Evolutionary conservation across 2,888 invertebrate genomes (phyloP).

Genomic region (Siphlonurus alternatus): DNA sequence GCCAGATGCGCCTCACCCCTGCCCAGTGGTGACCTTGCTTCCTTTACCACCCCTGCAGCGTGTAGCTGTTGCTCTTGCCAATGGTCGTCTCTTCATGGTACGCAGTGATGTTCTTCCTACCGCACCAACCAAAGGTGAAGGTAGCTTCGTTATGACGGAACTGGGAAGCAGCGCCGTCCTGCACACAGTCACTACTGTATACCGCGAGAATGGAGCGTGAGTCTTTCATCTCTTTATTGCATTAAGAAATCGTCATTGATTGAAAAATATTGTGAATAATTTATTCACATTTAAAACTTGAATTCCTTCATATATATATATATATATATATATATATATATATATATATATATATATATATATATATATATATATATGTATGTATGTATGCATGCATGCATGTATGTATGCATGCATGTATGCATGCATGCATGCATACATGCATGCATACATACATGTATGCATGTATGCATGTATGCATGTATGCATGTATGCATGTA

Average conservation of each 20-base stretch:
- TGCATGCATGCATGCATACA: too few relatives aligned
- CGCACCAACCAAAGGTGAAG: slow-evolving; percentile 47
- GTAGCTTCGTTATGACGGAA: slow-evolving; percentile 61
- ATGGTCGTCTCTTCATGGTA: slow-evolving; percentile 59
- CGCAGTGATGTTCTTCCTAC: slow-evolving; percentile 40
- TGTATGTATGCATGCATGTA: too few relatives aligned
- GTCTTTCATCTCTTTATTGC: too few relatives aligned
- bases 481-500: too few relatives aligned
- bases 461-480: too few relatives aligned
- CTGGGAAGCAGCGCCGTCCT: slow-evolving; percentile 51
- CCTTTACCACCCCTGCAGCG: slow-evolving; percentile 46
- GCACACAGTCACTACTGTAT: slow-evolving; percentile 46
- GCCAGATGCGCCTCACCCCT: slow-evolving; percentile 35
- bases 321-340: neutral
- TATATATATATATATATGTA: too few relatives aligned
- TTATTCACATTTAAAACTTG: too few relatives aligned
- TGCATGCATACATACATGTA: too few relatives aligned
- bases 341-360: too few relatives aligned
- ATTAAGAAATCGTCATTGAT: too few relatives aligned
- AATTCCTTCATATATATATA: neutral
- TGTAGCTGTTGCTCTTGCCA: slow-evolving; percentile 66
- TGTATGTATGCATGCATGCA: too few relatives aligned
- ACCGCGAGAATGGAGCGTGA: slow-evolving; percentile 25
- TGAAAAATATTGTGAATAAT: too few relatives aligned
- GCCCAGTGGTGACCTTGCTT: slow-evolving; percentile 46